A percentile compares a stretch with the other conserved stretches of the same genome.
Evolutionary conservation across 2,888 invertebrate genomes (phyloP).

Genomic region (Synergus laeviventris): DNA sequence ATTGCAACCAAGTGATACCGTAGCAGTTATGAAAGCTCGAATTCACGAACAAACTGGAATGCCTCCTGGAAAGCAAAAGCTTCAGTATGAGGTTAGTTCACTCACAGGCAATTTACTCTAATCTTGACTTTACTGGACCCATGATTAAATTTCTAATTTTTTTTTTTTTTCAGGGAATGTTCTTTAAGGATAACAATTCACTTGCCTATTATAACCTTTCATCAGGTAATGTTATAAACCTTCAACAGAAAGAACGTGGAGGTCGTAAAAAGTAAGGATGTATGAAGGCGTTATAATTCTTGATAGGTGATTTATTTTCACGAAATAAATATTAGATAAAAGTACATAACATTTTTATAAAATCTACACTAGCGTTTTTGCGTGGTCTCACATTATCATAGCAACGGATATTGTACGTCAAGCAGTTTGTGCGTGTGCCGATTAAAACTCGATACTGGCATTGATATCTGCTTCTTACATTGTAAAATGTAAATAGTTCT

Average conservation of each 20-base stretch:
- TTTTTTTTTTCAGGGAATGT: conserved; percentile 87
- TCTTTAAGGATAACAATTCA: conserved; percentile 97
- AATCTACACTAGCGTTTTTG: conserved; percentile 3
- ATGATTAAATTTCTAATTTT: not conserved
- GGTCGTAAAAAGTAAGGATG: conserved; percentile 92
- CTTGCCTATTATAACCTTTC: conserved; percentile 97
- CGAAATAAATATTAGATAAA: conserved; percentile 21
- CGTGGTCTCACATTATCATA: not conserved
- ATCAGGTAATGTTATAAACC: conserved; percentile 88
- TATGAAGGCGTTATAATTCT: too few species aligned
- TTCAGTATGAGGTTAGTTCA: conserved; percentile 89
- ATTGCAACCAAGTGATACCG: conserved; percentile 86
- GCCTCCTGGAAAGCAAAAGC: conserved; percentile 98
- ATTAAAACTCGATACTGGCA: not conserved
- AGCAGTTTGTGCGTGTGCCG: conserved; percentile 12
- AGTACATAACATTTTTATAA: conserved; percentile 27
- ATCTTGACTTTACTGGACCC: not conserved
- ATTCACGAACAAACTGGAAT: conserved; percentile 92
- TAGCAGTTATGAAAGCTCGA: conserved; percentile 91
- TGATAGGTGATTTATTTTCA: not conserved
- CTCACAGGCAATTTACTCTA: not conserved
- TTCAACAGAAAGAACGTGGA: conserved; percentile 97
- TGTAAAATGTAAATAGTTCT: conserved; percentile 32
- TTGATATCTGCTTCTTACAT: not conserved
- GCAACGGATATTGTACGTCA: not conserved